Evolutionary conservation across 2,888 invertebrate species (phyloP).

Genomic region (Antheraea yamamai): DNA sequence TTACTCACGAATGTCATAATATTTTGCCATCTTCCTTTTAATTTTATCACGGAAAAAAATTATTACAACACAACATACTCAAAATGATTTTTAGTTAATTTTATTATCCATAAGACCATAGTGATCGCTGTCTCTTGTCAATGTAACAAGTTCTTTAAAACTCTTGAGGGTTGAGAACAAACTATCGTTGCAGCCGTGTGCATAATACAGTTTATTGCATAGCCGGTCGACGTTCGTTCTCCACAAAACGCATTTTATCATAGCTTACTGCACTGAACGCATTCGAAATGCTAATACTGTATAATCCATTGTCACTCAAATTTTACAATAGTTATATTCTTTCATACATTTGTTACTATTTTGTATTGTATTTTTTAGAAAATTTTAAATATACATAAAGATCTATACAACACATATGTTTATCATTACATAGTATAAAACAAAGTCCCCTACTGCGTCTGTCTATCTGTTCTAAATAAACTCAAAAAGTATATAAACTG

Average conservation of each 20-base stretch:
- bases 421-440: too few species aligned
- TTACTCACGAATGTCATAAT: too few species aligned
- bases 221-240: conserved; percentile 18
- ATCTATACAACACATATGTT: too few species aligned
- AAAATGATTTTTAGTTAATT: too few species aligned
- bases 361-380: too few species aligned
- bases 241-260: background rate
- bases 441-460: too few species aligned
- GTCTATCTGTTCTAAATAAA: too few species aligned
- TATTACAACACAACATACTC: too few species aligned
- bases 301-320: background rate
- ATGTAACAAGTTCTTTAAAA: conserved; percentile 27
- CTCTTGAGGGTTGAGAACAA: conserved; percentile 62
- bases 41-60: too few species aligned
- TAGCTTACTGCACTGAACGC: background rate
- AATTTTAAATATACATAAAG: too few species aligned
- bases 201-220: conserved; percentile 78
- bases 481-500: too few species aligned
- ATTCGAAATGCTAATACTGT: background rate
- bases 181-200: conserved; percentile 76
- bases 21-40: too few species aligned
- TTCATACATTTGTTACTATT: background rate
- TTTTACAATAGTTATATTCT: background rate
- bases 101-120: background rate
- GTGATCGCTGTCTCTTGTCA: conserved; percentile 32